A percentile compares a stretch with the other conserved stretches of the same genome.
Evolutionary conservation across 2,797 vertebrate species (phyloP).

Genomic region (Hoplostethus mediterraneus): DNA sequence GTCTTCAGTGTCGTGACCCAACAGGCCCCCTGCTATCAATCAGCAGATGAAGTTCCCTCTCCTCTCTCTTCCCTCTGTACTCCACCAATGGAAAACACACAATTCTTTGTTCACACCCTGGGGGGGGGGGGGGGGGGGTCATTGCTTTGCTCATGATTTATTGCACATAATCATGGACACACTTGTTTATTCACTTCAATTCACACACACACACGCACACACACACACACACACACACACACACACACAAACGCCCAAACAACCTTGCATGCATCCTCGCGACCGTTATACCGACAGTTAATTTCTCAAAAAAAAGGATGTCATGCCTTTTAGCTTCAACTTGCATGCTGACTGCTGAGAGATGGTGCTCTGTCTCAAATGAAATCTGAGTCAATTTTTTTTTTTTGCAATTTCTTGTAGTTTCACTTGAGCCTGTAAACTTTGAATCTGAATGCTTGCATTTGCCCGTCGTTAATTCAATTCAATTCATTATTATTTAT

Average conservation of each 20-base stretch:
- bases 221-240: conserved; percentile 42
- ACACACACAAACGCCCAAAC: conserved; percentile 37
- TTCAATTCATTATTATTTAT: conserved; percentile 17
- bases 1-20: conserved; percentile 29
- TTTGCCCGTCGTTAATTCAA: conserved; percentile 44
- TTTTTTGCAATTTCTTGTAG: conserved; percentile 63
- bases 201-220: conserved; percentile 19
- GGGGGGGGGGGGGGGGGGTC: conserved; percentile 68
- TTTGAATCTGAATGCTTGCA: conserved; percentile 67
- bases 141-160: conserved; percentile 76
- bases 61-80: conserved; percentile 31
- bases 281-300: background rate
- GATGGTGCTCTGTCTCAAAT: conserved; percentile 56
- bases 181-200: too few species aligned
- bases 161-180: conserved; percentile 66
- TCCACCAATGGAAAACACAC: conserved; percentile 51
- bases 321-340: conserved; percentile 62
- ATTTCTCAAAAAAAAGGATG: conserved; percentile 29
- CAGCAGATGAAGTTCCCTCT: conserved; percentile 26
- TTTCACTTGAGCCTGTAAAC: conserved; percentile 75
- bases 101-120: conserved; percentile 71
- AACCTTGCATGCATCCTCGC: conserved; percentile 12
- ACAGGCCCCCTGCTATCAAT: conserved; percentile 29
- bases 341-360: conserved; percentile 42
- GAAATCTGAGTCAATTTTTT: conserved; percentile 11